Evolutionary conservation across 2,888 invertebrate genomes (phyloP).

Genomic region (Sarcophaga caerulescens): DNA sequence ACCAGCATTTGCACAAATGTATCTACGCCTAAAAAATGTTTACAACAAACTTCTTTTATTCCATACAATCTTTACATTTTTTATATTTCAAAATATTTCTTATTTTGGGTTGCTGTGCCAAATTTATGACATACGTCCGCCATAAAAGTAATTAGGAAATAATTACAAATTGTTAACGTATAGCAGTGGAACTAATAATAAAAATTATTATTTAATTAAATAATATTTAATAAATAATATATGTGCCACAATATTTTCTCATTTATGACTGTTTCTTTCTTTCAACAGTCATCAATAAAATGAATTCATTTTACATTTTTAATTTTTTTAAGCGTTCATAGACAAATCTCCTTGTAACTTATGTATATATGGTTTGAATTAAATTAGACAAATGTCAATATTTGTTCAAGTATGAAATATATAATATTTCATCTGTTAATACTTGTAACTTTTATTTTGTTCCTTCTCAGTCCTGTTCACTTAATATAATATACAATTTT

Average conservation of each 20-base stretch:
- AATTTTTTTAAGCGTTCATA: too few species aligned
- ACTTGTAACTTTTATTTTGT: too few species aligned
- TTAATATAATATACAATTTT: too few species aligned
- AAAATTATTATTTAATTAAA: constrained; percentile 12
- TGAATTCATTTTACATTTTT: background rate
- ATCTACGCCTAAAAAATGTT: too few species aligned
- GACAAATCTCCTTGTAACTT: too few species aligned
- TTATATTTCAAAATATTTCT: background rate
- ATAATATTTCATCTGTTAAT: too few species aligned
- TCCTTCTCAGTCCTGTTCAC: too few species aligned
- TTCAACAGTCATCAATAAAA: constrained; percentile 27
- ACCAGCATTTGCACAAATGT: too few species aligned
- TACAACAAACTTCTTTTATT: too few species aligned
- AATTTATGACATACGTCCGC: background rate
- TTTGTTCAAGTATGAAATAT: too few species aligned
- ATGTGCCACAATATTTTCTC: background rate
- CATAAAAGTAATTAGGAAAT: constrained; percentile 46
- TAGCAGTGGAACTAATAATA: constrained; percentile 34
- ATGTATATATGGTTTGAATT: too few species aligned
- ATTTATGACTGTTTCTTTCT: background rate
- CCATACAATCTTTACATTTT: background rate
- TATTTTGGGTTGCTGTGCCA: background rate
- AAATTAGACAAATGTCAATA: too few species aligned
- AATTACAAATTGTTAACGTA: constrained; percentile 37
- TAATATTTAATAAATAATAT: constrained; percentile 29